phyloP scores from a whole-genome alignment of 2,888 invertebrate species.

The Cheilosia pagana region DNA sequence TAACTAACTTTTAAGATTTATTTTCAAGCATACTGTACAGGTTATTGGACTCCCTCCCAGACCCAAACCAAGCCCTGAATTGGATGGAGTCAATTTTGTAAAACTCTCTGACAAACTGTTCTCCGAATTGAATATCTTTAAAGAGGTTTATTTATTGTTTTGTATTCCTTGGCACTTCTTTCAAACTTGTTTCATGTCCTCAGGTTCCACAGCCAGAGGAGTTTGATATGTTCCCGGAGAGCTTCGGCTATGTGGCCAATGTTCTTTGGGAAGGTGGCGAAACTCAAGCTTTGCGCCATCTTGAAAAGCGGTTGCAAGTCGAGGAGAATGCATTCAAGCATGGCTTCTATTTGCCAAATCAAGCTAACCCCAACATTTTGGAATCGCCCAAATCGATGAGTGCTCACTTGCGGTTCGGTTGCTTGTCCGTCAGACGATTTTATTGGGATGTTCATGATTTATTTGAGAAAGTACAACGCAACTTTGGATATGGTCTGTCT shows the following conservation, averaged over 20 bases:
- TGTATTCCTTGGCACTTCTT: background rate
- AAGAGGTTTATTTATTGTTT: constrained; percentile 81
- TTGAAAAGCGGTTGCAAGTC: constrained; percentile 85
- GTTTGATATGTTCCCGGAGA: constrained; percentile 85
- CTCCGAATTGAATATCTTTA: constrained; percentile 84
- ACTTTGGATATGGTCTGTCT: constrained; percentile 76
- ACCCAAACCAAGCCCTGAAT: constrained; percentile 84
- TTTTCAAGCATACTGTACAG: constrained; percentile 86
- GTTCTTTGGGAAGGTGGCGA: constrained; percentile 88
- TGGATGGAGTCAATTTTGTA: constrained; percentile 84
- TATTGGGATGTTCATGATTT: constrained; percentile 89
- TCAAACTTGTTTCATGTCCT: background rate
- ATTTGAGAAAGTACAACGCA: constrained; percentile 85
- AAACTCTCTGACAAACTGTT: constrained; percentile 84
- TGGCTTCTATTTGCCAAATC: constrained; percentile 88
- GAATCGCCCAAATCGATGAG: constrained; percentile 88
- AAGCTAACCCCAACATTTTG: constrained; percentile 87
- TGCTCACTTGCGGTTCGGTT: constrained; percentile 89
- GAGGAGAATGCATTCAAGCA: constrained; percentile 85
- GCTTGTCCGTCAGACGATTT: constrained; percentile 88
- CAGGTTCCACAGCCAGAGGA: constrained; percentile 86
- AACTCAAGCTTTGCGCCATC: constrained; percentile 85
- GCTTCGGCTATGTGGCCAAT: constrained; percentile 79
- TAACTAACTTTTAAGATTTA: background rate
- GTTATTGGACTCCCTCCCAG: constrained; percentile 87